Evolutionary conservation across 1,140 invertebrate genomes (phyloP).

Genomic region (Cepaea nemoralis): DNA sequence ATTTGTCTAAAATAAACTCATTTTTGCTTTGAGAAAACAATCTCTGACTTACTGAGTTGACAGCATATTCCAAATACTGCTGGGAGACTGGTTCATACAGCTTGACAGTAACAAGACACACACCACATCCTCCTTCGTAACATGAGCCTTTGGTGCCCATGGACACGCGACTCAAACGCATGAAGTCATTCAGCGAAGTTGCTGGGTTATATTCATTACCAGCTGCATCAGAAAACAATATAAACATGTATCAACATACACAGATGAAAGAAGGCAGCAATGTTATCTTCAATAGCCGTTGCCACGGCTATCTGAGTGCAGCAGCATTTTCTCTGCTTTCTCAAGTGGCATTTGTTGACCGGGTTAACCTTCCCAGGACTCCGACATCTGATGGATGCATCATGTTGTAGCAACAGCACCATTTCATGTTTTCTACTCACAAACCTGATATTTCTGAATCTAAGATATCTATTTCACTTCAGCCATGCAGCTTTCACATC

Average conservation of each 20-base stretch:
- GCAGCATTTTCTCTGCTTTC: too few relatives aligned
- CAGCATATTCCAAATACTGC: conserved; percentile 76
- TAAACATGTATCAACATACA: neutral
- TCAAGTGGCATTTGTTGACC: too few relatives aligned
- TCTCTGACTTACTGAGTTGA: conserved; percentile 80
- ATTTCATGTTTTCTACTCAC: too few relatives aligned
- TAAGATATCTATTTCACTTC: too few relatives aligned
- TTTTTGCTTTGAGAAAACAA: neutral
- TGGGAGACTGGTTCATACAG: conserved; percentile 74
- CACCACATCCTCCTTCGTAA: conserved; percentile 86
- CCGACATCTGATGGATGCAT: too few relatives aligned
- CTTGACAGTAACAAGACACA: conserved; percentile 81
- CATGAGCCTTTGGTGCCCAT: conserved; percentile 84
- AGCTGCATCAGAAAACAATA: conserved; percentile 38
- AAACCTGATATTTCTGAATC: too few relatives aligned
- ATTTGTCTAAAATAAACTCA: neutral
- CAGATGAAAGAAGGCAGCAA: too few relatives aligned
- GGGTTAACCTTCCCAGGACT: too few relatives aligned
- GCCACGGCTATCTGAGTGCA: too few relatives aligned
- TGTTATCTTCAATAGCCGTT: too few relatives aligned
- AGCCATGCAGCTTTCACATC: too few relatives aligned
- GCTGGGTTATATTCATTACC: conserved; percentile 47
- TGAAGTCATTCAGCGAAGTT: conserved; percentile 54
- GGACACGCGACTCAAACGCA: conserved; percentile 75
- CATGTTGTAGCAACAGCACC: too few relatives aligned